Evolutionary conservation across 2,888 invertebrate species (phyloP).

Genomic region (Xestia c-nigrum): DNA sequence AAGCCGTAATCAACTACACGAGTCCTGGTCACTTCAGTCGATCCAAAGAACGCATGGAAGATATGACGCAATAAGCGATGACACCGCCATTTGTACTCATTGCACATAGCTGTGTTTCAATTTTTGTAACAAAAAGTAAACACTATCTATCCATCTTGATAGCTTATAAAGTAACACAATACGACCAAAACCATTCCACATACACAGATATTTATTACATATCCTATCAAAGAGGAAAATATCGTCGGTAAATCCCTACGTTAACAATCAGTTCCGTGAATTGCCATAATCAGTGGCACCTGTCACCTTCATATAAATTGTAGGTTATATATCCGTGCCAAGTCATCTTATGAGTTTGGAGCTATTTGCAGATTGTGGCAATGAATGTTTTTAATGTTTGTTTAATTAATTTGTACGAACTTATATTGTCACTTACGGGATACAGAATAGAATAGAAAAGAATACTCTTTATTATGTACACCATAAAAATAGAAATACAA

Average conservation of each 20-base stretch:
- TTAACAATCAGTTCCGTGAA: conserved; percentile 54
- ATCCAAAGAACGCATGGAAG: too few species aligned
- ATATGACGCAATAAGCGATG: too few species aligned
- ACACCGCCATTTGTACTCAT: too few species aligned
- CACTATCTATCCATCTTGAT: background rate
- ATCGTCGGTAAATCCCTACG: conserved; percentile 48
- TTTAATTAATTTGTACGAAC: conserved; percentile 21
- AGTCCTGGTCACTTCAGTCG: too few species aligned
- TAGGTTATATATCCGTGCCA: conserved; percentile 55
- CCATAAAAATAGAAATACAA: too few species aligned
- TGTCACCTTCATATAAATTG: conserved; percentile 57
- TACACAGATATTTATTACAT: conserved; percentile 23
- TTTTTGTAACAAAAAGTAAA: background rate
- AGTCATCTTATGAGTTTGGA: conserved; percentile 35
- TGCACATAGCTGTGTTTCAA: too few species aligned
- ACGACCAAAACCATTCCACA: background rate
- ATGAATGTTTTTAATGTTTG: conserved; percentile 14
- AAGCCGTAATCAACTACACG: too few species aligned
- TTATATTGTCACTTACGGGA: too few species aligned
- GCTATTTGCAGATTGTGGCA: conserved; percentile 25
- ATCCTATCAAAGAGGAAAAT: conserved; percentile 46
- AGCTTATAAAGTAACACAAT: background rate
- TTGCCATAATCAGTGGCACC: conserved; percentile 61
- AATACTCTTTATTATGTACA: too few species aligned
- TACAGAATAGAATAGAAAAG: too few species aligned